Evolutionary conservation across 2,113 vertebrate genomes (phyloP).

Genomic region (Campylomormyrus tamandua): DNA sequence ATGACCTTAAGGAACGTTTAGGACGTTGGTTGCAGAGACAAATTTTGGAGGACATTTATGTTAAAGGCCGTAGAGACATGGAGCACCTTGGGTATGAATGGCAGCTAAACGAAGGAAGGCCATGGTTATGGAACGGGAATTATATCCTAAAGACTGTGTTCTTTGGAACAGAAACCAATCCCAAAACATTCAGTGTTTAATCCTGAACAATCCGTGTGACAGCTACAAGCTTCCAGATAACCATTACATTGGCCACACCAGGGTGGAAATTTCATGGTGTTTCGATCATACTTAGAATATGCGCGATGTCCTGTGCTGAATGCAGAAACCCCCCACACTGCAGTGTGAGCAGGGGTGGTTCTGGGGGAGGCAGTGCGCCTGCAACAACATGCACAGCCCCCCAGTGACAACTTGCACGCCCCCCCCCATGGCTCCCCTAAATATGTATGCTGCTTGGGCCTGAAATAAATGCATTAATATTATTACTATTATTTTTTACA

Average conservation of each 20-base stretch:
- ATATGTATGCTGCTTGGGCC: too few relatives aligned
- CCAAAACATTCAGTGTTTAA: slow-evolving; percentile 17
- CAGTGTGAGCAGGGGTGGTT: neutral
- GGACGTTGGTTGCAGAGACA: neutral
- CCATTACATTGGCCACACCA: slow-evolving; percentile 13
- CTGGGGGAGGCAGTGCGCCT: too few relatives aligned
- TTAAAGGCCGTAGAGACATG: neutral
- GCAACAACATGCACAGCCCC: too few relatives aligned
- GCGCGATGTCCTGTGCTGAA: neutral
- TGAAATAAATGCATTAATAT: too few relatives aligned
- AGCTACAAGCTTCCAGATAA: slow-evolving; percentile 22
- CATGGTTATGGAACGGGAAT: neutral
- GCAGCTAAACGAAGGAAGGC: neutral
- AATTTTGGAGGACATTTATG: neutral
- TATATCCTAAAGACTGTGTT: slow-evolving; percentile 6
- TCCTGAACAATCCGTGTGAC: slow-evolving; percentile 12
- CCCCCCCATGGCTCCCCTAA: too few relatives aligned
- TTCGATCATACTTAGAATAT: neutral
- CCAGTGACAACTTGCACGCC: too few relatives aligned
- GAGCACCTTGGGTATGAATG: neutral
- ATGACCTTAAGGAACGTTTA: neutral
- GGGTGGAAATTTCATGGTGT: neutral
- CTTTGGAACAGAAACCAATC: neutral
- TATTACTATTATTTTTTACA: too few relatives aligned
- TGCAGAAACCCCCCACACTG: neutral